Conservation (phyloP, 2,797 vertebrate species). For the Kryptopterus vitreolus region DNA sequence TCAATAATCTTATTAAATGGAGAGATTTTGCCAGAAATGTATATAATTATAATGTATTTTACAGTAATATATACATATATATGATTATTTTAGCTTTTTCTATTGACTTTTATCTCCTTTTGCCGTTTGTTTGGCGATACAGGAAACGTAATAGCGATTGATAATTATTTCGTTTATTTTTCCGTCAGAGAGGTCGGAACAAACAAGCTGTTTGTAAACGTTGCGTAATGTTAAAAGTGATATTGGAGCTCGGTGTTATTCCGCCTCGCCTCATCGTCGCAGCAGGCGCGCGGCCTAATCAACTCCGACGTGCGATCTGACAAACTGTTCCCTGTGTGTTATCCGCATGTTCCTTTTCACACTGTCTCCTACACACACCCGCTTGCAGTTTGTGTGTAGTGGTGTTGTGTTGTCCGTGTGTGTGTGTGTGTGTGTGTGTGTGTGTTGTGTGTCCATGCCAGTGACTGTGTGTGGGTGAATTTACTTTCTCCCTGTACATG, state of each 20-base stretch:
- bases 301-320: constrained; percentile 35
- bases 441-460: constrained; percentile 4
- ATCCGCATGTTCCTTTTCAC: constrained; percentile 41
- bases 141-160: not conserved
- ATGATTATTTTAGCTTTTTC: no score
- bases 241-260: constrained; percentile 26
- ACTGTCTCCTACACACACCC: constrained; percentile 38
- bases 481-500: constrained; percentile 19
- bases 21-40: no score
- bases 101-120: no score
- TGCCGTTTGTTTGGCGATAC: no score
- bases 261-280: constrained; percentile 26
- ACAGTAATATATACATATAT: no score
- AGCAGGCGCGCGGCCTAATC: constrained; percentile 31
- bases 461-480: constrained; percentile 23
- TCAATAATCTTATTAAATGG: no score
- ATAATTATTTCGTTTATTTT: not conserved
- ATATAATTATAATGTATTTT: no score
- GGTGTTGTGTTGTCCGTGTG: not conserved
- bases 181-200: constrained; percentile 13
- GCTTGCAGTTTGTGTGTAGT: constrained; percentile 10
- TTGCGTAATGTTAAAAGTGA: constrained; percentile 34
- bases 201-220: not conserved
- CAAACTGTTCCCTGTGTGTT: constrained; percentile 44
- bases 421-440: constrained; percentile 10